These are phyloP conservation scores for Coregonus suidteri DNA, from an alignment of 2,797 vertebrate genomes.

Conservation along the genomic window DNA sequence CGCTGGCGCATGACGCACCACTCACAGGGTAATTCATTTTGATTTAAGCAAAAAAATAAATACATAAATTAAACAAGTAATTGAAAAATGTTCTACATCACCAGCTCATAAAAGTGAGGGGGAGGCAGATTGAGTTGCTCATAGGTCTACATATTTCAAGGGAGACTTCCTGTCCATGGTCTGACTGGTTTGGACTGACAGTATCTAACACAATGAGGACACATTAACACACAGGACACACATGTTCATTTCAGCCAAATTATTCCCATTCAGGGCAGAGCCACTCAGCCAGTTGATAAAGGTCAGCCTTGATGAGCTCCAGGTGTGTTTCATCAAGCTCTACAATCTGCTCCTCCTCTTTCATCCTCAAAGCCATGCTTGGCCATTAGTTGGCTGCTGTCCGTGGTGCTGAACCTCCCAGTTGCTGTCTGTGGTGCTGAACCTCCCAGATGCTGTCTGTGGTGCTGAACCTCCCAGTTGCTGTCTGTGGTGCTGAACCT, in stretches of 20 bases:
- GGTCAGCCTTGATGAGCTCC: conserved; percentile 47
- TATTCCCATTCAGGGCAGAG: not conserved
- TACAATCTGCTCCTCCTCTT: conserved; percentile 18
- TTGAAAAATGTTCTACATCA: conserved; percentile 25
- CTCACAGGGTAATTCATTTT: conserved; percentile 57
- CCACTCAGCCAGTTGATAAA: not conserved
- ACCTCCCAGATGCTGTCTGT: not conserved
- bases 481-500: conserved; percentile 18
- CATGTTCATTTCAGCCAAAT: conserved; percentile 20
- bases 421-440: conserved; percentile 18
- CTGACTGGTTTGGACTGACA: conserved; percentile 26
- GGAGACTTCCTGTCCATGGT: not conserved
- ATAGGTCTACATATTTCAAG: not conserved
- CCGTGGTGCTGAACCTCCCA: conserved; percentile 15
- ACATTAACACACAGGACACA: conserved; percentile 38
- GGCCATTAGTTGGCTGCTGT: conserved; percentile 12
- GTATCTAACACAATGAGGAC: conserved; percentile 23
- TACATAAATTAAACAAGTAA: conserved; percentile 52
- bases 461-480: not conserved
- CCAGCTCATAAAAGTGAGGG: conserved; percentile 16
- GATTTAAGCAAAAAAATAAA: conserved; percentile 47
- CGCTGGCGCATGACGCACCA: conserved; percentile 49
- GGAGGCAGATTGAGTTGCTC: conserved; percentile 17
- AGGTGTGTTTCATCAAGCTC: conserved; percentile 59
- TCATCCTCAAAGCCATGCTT: not conserved